Evolutionary conservation across 2,888 invertebrate genomes (phyloP).

Genomic region (Tridacna gigas): DNA sequence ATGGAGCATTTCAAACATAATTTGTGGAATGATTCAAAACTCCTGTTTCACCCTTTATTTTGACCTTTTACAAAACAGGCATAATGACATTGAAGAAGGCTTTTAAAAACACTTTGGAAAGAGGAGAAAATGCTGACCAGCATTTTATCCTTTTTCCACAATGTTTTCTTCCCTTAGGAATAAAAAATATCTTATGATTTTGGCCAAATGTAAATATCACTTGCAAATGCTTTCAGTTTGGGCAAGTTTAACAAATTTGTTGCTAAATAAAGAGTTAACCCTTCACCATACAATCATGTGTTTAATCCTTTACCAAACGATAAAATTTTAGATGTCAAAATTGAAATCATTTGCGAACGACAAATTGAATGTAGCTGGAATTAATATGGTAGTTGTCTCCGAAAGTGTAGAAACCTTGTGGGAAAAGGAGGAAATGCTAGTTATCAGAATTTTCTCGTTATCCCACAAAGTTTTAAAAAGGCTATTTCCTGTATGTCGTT

Average conservation of each 20-base stretch:
- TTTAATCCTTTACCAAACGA: not conserved
- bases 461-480: not conserved
- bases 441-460: no score
- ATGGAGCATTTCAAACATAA: no score
- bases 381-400: not conserved
- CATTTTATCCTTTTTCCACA: constrained; percentile 8
- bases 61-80: no score
- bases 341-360: not conserved
- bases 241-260: no score
- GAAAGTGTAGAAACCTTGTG: not conserved
- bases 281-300: no score
- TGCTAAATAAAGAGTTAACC: no score
- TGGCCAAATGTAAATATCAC: no score
- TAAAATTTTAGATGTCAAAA: not conserved
- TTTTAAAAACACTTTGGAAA: not conserved
- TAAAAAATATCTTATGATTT: no score
- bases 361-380: not conserved
- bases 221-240: no score
- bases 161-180: not conserved
- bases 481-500: no score
- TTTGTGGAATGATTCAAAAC: no score
- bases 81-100: not conserved
- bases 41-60: no score
- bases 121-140: not conserved
- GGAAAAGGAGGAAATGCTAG: not conserved